Evolutionary conservation across 2,797 vertebrate genomes (phyloP).

Genomic region (Chromobotia macracanthus): DNA sequence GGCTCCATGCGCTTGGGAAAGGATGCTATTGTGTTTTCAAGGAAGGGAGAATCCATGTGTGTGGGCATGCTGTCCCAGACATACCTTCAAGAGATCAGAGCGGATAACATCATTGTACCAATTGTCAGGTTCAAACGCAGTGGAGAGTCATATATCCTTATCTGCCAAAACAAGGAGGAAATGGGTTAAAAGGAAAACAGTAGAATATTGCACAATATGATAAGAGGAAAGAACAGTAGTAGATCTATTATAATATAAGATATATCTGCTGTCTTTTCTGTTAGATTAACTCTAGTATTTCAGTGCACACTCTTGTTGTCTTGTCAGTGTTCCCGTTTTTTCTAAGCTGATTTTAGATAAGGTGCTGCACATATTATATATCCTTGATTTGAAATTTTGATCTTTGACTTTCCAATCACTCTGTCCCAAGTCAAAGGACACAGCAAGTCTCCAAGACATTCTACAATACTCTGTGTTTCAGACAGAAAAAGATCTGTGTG

Average conservation of each 20-base stretch:
- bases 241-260: too few species aligned
- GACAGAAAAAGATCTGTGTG: slow-evolving; percentile 75
- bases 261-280: too few species aligned
- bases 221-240: too few species aligned
- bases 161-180: background rate
- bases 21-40: slow-evolving; percentile 93
- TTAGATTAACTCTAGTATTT: too few species aligned
- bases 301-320: too few species aligned
- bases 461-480: slow-evolving; percentile 83
- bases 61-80: slow-evolving; percentile 93
- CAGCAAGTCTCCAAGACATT: slow-evolving; percentile 84
- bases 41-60: slow-evolving; percentile 78
- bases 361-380: too few species aligned
- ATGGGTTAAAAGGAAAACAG: background rate
- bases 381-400: too few species aligned
- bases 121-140: slow-evolving; percentile 79
- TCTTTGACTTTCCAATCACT: slow-evolving; percentile 69
- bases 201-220: background rate
- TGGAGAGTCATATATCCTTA: slow-evolving; percentile 84
- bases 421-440: slow-evolving; percentile 66
- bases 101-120: slow-evolving; percentile 86
- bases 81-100: slow-evolving; percentile 81
- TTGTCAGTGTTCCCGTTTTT: too few species aligned
- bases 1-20: slow-evolving; percentile 95
- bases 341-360: too few species aligned